Evolutionary conservation across 2,888 invertebrate genomes (phyloP), one percentile per base, ranked within the genome.

Genomic region (Leptopilina drosophilae): DNA sequence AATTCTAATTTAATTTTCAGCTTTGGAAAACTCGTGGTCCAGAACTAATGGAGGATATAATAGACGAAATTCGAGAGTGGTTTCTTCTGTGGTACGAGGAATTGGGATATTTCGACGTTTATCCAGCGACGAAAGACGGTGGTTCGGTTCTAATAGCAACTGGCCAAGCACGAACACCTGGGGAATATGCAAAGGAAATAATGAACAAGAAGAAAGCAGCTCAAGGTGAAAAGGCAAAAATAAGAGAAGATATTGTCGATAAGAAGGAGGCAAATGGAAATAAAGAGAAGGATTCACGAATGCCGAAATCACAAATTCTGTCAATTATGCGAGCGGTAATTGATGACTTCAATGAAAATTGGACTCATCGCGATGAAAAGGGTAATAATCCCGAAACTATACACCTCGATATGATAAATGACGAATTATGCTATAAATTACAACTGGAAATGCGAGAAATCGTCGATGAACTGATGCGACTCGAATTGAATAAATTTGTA

Each of bases 31-130:
- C 82, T 5, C 84, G 81, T 77, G 86, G 86, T 0, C 94, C 94
- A 6, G 92, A 94, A 59, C 92, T 96, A 82, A 94, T 95, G 92
- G 96, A 97, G 88, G 95, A 95, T 85, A 95, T 96, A 89, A 94
- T 95, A 62, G 95, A 94, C 82, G 96, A 97, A 92, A 94, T 97
- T 79, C 93, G 95, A 79, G 94, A 94, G 87, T 97, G 96, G 96
- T 95, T 96, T 87, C 89, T 93, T 69, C 92, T 94, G 78, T 96
- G 95, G 95, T 95, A 95, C 91, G 90, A 91, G 64, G 89, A 90
- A 79, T 89, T 93, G 0, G 92, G 93, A 42, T 91, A 93, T 73
- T 96, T 97, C 88, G 96, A 96, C 81, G 95, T 95, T 82, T 95
- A 94, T 89, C 97, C 97, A 73, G 94, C 94, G 81, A 94, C 94